phyloP scores from a whole-genome alignment of 92 coral and sea anemone genomes.

The Galaxea fascicularis region DNA sequence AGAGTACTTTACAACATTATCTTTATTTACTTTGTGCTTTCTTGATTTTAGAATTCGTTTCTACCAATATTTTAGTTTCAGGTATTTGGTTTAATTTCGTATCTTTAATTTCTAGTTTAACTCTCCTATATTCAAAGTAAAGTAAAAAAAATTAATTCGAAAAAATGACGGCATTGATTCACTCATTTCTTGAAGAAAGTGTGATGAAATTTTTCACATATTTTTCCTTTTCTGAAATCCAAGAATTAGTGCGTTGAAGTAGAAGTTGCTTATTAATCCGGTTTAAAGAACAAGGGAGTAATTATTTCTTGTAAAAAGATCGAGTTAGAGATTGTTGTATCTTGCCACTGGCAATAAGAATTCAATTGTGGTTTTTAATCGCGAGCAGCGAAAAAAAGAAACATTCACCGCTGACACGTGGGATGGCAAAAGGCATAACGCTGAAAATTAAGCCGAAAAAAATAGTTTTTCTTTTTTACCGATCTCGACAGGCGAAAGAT shows the following conservation, averaged over 20 bases:
- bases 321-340: neutral
- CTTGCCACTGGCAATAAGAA: neutral
- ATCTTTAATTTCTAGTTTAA: neutral
- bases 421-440: neutral
- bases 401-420: neutral
- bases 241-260: no score
- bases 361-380: neutral
- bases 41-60: neutral
- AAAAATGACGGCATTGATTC: no score
- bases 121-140: neutral
- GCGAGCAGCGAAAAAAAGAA: neutral
- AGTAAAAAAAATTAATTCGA: neutral
- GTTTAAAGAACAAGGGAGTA: neutral
- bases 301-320: neutral
- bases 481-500: conserved; percentile 1
- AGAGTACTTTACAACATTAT: conserved; percentile 4
- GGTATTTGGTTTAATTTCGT: neutral
- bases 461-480: neutral
- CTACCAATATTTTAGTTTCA: neutral
- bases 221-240: no score
- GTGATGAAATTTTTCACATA: no score
- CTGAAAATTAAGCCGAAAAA: neutral
- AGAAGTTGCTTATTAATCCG: no score
- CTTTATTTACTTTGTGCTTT: neutral
- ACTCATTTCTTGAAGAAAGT: neutral